phyloP scores from a whole-genome alignment of 2,888 invertebrate genomes.

The Sphaerophoria rueppellii region DNA sequence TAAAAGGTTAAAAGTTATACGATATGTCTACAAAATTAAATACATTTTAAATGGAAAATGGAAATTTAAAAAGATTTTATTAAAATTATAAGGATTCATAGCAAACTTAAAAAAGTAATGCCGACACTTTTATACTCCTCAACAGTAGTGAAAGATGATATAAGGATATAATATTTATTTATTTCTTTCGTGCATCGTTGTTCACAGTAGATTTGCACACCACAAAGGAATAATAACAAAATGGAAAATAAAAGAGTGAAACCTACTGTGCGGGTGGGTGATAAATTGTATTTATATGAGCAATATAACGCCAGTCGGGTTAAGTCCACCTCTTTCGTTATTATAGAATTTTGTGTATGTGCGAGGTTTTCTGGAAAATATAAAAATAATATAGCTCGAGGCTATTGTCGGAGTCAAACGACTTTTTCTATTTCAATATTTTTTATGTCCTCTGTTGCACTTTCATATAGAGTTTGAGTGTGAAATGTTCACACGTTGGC shows the following conservation, averaged over 20 bases:
- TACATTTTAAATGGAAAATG: no score
- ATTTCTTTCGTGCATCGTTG: no score
- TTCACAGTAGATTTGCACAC: neutral
- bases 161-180: no score
- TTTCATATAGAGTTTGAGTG: conserved; percentile 28
- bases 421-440: conserved; percentile 1
- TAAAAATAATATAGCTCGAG: conserved; percentile 27
- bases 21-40: no score
- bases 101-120: no score
- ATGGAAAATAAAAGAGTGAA: neutral
- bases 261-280: conserved; percentile 9
- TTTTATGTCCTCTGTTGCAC: neutral
- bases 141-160: no score
- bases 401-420: conserved; percentile 40
- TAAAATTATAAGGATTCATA: no score
- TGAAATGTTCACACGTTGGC: conserved; percentile 44
- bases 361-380: neutral
- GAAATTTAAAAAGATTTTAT: no score
- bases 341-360: neutral
- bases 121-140: no score
- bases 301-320: conserved; percentile 37
- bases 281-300: conserved; percentile 42
- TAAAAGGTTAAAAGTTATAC: no score
- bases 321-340: conserved; percentile 10
- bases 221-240: neutral